Evolutionary conservation across 2,113 vertebrate genomes (phyloP), one percentile per base, ranked within the genome.

Genomic region (Hippocampus barbouri): DNA sequence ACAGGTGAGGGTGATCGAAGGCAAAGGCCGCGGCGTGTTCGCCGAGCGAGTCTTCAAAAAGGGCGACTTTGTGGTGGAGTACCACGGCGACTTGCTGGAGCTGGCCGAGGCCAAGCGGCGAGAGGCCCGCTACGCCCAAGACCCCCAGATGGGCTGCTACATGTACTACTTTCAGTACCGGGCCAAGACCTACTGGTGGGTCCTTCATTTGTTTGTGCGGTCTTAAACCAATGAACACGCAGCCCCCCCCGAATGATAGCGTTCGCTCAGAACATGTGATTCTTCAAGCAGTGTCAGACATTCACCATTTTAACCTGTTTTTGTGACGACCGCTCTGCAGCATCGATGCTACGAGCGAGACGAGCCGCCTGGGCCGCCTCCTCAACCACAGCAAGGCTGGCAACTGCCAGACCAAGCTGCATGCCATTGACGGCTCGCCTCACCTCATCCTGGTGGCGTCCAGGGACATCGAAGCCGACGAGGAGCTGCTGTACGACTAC

Each of bases 91-190:
- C 73, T 79, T 92, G 2, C 66, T 92, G 86, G 85, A 89, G 5
- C 92, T 95, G 68, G 90, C 92, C 0, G 94, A 96, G 0, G 96
- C 96, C 30, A 98, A 93, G 83, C 93, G 80, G 30, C 87, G 95
- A 72, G 97, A 99, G 79, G 93, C 91, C 2, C 56, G 92, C 38
- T 99, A 99, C 0, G 92, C 95, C 14, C 89, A 93, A 71, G 95
- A 99, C 70, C 95, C 96, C 12, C 87, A 92, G 71, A 95, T 95
- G 0, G 97, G 97, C 89, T 99, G 97, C 93, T 99, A 97, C 86
- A 98, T 99, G 97, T 99, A 98, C 87, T 98, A 98, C 76, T 98
- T 98, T 83, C 95, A 95, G 86, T 96, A 95, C 86, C 90, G 94
- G 79, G 92, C 91, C 77, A 98, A 96, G 90, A 96, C 94, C 0